Evolutionary conservation across 2,888 invertebrate species (phyloP), one percentile per base, ranked within the genome.

Genomic region (Drosophila neutralis): DNA sequence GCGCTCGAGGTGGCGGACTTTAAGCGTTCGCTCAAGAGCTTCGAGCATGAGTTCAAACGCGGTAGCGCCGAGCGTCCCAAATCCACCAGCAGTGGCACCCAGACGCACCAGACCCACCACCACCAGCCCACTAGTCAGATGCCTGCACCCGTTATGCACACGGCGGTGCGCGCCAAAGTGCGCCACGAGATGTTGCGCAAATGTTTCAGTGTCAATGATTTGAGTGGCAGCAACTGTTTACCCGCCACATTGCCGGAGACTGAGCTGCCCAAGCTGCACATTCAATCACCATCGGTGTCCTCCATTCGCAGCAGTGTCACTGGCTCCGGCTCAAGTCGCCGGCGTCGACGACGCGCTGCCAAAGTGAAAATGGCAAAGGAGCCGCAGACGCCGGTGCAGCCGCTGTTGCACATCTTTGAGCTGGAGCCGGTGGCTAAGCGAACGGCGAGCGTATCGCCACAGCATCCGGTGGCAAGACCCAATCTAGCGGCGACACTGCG

Each of bases 401-500:
- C 45, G 15, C 71, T 91, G 11, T 72, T 90, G 48, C 80, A 77
- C 53, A 73, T 92, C 27, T 87, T 90, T 10, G 79, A 83, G 38
- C 61, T 90, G 57, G 73, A 75, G 27, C 68, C 69, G 33, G 10
- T 61, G 21, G 57, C 82, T 0, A 81, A 71, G 33, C 69, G 81
- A 11, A 74, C 69, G 3, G 51, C 80, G 0, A 84, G 80, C 45
- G 78, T 86, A 1, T 90, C 92, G 0, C 93, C 93, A 0, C 73
- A 92, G 21, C 92, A 93, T 82, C 93, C 93, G 0, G 93, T 92
- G 1, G 92, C 92, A 0, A 82, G 93, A 1, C 93, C 92, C 1
- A 93, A 93, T 72, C 82, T 93, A 15, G 93, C 93, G 18, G 93
- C 93, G n/a, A 93, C 92, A 4, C 76, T 93, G 6, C 89, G 93